A percentile compares a stretch with the other conserved stretches of the same genome.
Evolutionary conservation across 53 echinoderm and acorn worm species (phyloP).

Genomic region (Arbacia lixula): DNA sequence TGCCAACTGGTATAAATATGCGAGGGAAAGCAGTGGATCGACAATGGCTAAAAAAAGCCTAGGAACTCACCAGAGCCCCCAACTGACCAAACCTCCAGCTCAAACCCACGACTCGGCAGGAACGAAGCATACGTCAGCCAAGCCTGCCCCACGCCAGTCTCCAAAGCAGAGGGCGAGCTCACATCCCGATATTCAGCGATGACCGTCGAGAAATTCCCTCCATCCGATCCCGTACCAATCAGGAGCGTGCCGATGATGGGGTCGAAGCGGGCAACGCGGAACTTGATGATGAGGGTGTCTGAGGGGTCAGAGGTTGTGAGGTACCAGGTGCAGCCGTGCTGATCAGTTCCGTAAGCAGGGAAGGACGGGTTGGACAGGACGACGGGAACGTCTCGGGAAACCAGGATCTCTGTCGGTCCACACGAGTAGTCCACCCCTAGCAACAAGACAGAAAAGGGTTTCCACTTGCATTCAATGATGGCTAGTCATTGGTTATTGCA

Average conservation of each 20-base stretch:
- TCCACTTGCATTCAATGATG: no score
- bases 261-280: not conserved
- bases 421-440: constrained; percentile 36
- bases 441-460: no score
- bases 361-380: constrained; percentile 7
- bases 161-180: not conserved
- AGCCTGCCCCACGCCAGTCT: constrained; percentile 1
- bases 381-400: not conserved
- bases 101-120: not conserved
- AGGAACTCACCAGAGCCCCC: no score
- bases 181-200: not conserved
- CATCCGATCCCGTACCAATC: constrained; percentile 3
- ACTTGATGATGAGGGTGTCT: constrained; percentile 11
- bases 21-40: no score
- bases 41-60: no score
- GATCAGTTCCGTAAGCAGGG: not conserved
- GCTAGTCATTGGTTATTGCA: no score
- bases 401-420: not conserved
- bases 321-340: constrained; percentile 27
- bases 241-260: constrained; percentile 1
- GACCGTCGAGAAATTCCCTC: constrained; percentile 9
- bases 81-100: constrained; percentile 25
- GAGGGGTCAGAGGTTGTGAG: not conserved
- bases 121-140: constrained; percentile 31
- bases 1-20: no score